Conservation (phyloP, 2,888 invertebrate genomes). For the Busseola fusca region DNA sequence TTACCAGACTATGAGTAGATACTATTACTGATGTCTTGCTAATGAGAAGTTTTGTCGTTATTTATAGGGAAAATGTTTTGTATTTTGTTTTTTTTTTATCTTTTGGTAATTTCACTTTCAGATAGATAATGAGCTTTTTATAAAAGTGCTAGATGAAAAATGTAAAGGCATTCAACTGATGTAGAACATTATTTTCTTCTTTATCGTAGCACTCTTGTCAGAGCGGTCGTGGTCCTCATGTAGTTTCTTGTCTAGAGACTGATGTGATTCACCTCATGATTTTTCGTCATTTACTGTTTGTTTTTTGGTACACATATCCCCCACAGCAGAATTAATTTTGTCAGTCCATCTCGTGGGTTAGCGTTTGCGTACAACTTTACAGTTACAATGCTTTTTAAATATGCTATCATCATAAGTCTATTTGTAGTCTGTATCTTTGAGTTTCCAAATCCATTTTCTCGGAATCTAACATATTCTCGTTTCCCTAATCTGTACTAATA, state of each 20-base stretch:
- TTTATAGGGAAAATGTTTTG: background rate
- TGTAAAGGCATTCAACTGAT: background rate
- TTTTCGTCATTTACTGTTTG: background rate
- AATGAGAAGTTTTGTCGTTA: conserved; percentile 8
- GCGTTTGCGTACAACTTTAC: background rate
- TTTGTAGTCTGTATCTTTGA: background rate
- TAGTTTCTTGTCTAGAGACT: background rate
- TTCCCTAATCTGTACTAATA: background rate
- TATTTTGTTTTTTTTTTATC: background rate
- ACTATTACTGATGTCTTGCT: background rate
- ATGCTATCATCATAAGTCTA: background rate
- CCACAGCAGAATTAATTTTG: background rate
- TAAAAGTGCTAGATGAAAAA: background rate
- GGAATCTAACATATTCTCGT: background rate
- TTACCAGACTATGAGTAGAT: conserved; percentile 37
- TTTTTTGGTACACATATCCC: too few species aligned
- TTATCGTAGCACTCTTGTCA: background rate
- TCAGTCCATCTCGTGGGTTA: background rate
- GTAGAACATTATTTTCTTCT: background rate
- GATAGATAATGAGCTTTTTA: background rate
- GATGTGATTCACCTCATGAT: background rate
- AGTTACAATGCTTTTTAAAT: background rate
- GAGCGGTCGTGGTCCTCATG: background rate
- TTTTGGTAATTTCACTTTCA: background rate
- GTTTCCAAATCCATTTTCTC: background rate